Percentiles rank a stretch among this genome's conserved stretches.
These are phyloP conservation scores for Lethenteron camtschaticum DNA, from an alignment of 2,113 vertebrate genomes.

Conservation along the genomic window DNA sequence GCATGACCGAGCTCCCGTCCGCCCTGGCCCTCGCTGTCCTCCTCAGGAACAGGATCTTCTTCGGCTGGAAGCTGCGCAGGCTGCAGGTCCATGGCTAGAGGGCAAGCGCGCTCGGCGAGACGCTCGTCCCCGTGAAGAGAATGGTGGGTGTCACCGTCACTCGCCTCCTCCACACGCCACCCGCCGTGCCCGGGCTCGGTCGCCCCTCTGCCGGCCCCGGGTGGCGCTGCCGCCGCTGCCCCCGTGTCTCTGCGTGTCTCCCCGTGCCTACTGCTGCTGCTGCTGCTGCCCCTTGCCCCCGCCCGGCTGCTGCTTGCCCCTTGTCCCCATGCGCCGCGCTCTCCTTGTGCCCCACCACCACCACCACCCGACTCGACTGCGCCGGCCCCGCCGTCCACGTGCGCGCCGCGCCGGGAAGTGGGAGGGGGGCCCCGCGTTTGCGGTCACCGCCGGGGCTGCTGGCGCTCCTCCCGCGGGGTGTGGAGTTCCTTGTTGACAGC, in stretches of 20 bases:
- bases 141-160: background rate
- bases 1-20: constrained; percentile 1
- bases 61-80: constrained; percentile 1
- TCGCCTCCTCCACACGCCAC: too few relatives aligned
- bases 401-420: too few relatives aligned
- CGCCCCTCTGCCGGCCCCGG: too few relatives aligned
- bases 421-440: too few relatives aligned
- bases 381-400: too few relatives aligned
- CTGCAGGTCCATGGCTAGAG: background rate
- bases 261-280: background rate
- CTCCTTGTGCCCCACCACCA: background rate
- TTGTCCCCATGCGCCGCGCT: background rate
- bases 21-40: background rate
- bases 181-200: too few relatives aligned
- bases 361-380: background rate
- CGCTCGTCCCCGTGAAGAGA: background rate
- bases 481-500: too few relatives aligned
- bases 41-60: constrained; percentile 3
- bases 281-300: background rate
- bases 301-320: background rate
- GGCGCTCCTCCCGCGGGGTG: too few relatives aligned
- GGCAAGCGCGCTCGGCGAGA: background rate
- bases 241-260: background rate
- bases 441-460: too few relatives aligned
- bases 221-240: too few relatives aligned